Base-by-base conservation (phyloP, 1,140 invertebrate species). In the Bombus picipes region DNA sequence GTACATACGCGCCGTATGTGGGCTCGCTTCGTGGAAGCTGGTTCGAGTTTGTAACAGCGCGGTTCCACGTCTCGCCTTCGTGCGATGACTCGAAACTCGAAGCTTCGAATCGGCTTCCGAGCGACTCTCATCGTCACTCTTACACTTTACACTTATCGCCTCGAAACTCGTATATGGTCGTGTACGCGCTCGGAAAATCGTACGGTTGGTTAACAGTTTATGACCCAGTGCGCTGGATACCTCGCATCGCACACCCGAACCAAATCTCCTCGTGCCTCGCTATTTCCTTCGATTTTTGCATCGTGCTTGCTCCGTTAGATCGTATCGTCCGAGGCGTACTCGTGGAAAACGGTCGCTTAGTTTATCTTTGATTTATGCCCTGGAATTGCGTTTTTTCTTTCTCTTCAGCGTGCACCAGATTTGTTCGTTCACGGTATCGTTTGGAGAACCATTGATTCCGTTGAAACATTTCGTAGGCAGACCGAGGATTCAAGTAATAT, bases 141-240 rank as follows among this genome's bases (percentile, higher is more conserved):
- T 70, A 62, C 81, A 78, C 83, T 90, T 90, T 84, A 87, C 37
- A 80, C 77, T 84, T 78, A 90, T 87, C 78, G 78, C 41, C 43
- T 13, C 43, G 68, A 34, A 66, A 71, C 47, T 81, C 80, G 66
- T 62, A 62, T 53, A 53, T 53, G 47, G 18, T 0, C 18, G 18
- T 6, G 47, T 53, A 53, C 22, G 12, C 73, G 39, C 8, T 37
- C 39, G 41, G 53, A 76, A 89, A 76, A 82, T 68, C 70, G 34
- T 43, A 65, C 66, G 22, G 22, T 73, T 41, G 53, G 47, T 47
- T 72, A 43, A 62, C 57, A 47, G 47, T 89, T 89, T 81, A 76
- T 71, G 73, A 83, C 41, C 73, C 66, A 70, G 43, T 53, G 81
- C 32, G 59, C 53, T 65, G 77, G 37, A 57, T 85, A 81, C 37